Evolutionary conservation across 2,113 vertebrate genomes (phyloP).

Genomic region (Okapia johnstoni): DNA sequence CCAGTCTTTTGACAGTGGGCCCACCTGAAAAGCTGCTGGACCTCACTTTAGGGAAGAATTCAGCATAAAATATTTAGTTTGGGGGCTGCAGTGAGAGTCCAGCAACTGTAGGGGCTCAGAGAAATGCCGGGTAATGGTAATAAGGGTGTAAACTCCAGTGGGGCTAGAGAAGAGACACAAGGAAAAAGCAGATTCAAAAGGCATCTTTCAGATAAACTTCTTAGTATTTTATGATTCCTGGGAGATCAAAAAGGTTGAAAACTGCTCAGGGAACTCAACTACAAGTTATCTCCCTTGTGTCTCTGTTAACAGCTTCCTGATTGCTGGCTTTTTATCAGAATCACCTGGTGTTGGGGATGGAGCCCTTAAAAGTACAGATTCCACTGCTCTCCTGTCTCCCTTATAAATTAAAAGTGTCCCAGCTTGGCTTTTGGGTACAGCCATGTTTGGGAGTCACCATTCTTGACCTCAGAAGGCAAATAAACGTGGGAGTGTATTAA

Average conservation of each 20-base stretch:
- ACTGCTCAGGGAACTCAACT: not conserved
- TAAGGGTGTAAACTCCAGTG: not conserved
- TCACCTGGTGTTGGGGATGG: not conserved
- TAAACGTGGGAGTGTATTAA: not conserved
- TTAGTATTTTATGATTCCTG: not conserved
- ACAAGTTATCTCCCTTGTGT: not conserved
- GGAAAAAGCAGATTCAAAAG: not conserved
- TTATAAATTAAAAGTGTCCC: not conserved
- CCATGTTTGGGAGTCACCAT: not conserved
- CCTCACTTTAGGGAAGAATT: not conserved
- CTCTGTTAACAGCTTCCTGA: not conserved
- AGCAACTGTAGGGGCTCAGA: not conserved
- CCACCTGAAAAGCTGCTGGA: not conserved
- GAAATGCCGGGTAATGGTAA: not conserved
- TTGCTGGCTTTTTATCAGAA: not conserved
- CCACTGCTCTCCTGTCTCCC: not conserved
- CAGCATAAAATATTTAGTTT: not conserved
- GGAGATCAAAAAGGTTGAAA: not conserved
- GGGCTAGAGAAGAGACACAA: not conserved
- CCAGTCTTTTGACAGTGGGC: not conserved
- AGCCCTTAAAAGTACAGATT: not conserved
- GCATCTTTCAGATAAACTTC: not conserved
- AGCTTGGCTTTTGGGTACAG: not conserved
- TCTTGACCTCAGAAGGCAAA: not conserved
- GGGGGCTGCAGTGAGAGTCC: not conserved